These are phyloP conservation scores for Natrix natrix DNA, from an alignment of 2,797 vertebrate genomes.

Conservation along the genomic window DNA sequence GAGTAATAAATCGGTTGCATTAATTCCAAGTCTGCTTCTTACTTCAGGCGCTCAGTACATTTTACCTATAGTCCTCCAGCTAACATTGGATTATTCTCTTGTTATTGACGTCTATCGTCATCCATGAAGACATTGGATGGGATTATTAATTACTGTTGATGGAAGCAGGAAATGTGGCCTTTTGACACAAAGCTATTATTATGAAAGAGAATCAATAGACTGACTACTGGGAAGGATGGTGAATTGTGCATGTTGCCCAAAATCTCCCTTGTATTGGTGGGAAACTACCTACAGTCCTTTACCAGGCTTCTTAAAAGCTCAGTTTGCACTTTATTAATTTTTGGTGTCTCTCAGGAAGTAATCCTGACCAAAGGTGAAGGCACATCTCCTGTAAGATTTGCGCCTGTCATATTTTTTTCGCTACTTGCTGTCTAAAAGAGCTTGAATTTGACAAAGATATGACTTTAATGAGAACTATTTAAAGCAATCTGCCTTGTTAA, in stretches of 20 bases:
- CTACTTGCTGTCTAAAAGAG: slow-evolving; percentile 23
- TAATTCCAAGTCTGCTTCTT: too few species aligned
- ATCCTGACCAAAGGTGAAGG: not conserved
- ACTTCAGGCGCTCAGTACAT: too few species aligned
- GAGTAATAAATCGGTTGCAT: too few species aligned
- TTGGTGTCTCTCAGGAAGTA: not conserved
- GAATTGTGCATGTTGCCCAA: not conserved
- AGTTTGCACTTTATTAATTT: not conserved
- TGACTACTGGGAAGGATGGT: not conserved
- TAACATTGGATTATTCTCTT: not conserved
- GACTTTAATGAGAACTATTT: slow-evolving; percentile 25
- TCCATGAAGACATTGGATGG: not conserved
- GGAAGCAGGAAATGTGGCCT: not conserved
- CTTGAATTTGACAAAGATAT: slow-evolving; percentile 21
- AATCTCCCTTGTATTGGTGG: too few species aligned
- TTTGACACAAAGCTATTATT: not conserved
- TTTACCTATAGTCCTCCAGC: not conserved
- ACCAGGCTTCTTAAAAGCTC: not conserved
- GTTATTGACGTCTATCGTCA: not conserved
- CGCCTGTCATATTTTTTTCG: not conserved
- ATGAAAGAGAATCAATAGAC: not conserved
- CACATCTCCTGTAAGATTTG: slow-evolving; percentile 30
- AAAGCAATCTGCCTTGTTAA: slow-evolving; percentile 9
- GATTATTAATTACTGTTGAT: not conserved
- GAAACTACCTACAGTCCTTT: not conserved